Evolutionary conservation across 2,797 vertebrate genomes (phyloP).

Genomic region (Anniella stebbinsi): DNA sequence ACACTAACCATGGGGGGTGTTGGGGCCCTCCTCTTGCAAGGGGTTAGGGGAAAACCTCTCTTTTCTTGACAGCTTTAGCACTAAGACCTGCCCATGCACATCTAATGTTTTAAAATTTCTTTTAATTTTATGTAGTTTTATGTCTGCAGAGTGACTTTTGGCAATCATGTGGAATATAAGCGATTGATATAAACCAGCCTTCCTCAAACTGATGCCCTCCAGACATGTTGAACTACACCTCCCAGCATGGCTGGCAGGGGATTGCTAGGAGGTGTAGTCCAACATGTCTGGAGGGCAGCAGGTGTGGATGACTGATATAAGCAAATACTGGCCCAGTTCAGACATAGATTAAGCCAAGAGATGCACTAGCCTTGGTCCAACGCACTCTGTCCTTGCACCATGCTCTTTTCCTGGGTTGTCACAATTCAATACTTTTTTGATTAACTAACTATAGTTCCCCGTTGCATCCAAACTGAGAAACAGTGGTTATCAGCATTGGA

Average conservation of each 20-base stretch:
- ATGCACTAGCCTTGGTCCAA: background rate
- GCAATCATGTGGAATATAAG: conserved; percentile 3
- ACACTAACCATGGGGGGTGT: background rate
- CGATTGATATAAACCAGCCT: background rate
- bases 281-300: too few species aligned
- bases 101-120: background rate
- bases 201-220: too few species aligned
- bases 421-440: background rate
- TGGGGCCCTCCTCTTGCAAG: background rate
- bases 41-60: background rate
- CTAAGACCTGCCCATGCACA: background rate
- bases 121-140: background rate
- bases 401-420: background rate
- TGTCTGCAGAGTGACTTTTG: conserved; percentile 23
- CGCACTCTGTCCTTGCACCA: background rate
- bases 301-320: background rate
- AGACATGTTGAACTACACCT: too few species aligned
- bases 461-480: background rate
- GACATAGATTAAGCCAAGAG: background rate
- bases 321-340: background rate
- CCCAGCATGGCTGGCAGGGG: too few species aligned
- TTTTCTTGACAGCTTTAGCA: conserved; percentile 1
- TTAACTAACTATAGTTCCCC: background rate
- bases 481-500: background rate
- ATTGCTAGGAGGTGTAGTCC: too few species aligned